Evolutionary conservation across 2,888 invertebrate species (phyloP).

Genomic region (Agrochola macilenta): DNA sequence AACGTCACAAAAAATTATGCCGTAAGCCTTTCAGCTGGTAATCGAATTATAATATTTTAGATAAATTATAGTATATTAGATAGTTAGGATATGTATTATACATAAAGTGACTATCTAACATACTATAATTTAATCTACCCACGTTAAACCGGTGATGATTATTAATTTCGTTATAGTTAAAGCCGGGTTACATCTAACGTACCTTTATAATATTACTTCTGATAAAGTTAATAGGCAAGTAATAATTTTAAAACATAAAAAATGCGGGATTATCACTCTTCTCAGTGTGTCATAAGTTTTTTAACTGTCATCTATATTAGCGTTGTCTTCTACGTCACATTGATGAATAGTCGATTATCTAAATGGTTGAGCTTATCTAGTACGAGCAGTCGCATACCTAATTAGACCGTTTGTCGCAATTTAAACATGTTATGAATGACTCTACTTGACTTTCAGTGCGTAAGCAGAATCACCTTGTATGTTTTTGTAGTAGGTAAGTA

Average conservation of each 20-base stretch:
- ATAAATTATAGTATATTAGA: no score
- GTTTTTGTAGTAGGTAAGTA: neutral
- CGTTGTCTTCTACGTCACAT: neutral
- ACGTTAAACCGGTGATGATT: neutral
- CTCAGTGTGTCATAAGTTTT: neutral
- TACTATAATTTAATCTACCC: neutral
- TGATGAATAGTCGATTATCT: neutral
- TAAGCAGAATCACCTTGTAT: neutral
- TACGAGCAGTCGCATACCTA: neutral
- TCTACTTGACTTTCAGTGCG: neutral
- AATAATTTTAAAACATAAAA: no score
- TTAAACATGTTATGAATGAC: neutral
- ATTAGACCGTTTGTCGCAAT: neutral
- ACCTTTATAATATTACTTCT: neutral
- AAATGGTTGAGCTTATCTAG: slow-evolving; percentile 5
- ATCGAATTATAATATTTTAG: neutral
- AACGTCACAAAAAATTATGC: neutral
- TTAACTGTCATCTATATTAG: neutral
- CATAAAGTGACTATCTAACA: neutral
- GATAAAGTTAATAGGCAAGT: no score
- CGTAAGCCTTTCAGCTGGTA: neutral
- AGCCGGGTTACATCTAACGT: neutral
- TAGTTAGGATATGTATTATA: no score
- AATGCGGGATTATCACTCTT: no score
- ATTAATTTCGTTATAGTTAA: neutral